phyloP scores from a whole-genome alignment of 2,797 vertebrate species.

The Thaleichthys pacificus region DNA sequence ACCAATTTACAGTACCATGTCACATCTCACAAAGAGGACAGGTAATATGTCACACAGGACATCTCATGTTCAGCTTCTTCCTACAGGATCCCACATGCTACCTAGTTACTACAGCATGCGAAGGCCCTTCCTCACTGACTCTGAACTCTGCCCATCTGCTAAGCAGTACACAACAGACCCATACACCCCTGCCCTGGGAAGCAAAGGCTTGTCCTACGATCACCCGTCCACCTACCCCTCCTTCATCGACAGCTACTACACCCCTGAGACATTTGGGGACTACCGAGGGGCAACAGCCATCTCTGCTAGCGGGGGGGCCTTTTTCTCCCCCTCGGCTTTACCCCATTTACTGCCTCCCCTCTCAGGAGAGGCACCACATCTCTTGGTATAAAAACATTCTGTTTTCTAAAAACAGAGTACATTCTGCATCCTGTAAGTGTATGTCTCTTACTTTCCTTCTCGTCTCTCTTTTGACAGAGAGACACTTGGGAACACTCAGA shows the following conservation, averaged over 20 bases:
- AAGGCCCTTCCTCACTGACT: slow-evolving; percentile 73
- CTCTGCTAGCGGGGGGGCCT: slow-evolving; percentile 60
- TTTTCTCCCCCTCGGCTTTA: slow-evolving; percentile 67
- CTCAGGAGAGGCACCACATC: slow-evolving; percentile 68
- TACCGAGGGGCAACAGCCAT: slow-evolving; percentile 62
- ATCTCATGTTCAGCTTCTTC: slow-evolving; percentile 24
- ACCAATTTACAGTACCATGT: too few species aligned
- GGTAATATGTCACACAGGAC: neutral
- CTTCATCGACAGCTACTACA: slow-evolving; percentile 73
- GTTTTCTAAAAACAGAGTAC: neutral
- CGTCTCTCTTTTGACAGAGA: slow-evolving; percentile 63
- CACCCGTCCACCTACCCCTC: slow-evolving; percentile 61
- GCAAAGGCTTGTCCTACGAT: slow-evolving; percentile 76
- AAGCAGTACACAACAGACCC: slow-evolving; percentile 73
- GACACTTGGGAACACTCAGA: slow-evolving; percentile 80
- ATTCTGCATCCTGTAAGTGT: neutral
- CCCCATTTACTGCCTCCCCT: slow-evolving; percentile 75
- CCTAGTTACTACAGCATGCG: slow-evolving; percentile 74
- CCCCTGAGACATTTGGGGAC: slow-evolving; percentile 67
- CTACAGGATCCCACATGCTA: slow-evolving; percentile 69
- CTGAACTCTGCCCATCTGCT: slow-evolving; percentile 72
- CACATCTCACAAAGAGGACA: neutral
- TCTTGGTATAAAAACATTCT: slow-evolving; percentile 72
- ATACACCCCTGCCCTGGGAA: slow-evolving; percentile 59
- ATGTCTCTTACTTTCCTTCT: neutral